A percentile compares a stretch with the other conserved stretches of the same genome.
phyloP scores from a whole-genome alignment of 1,140 invertebrate genomes.

The Nephila pilipes region DNA sequence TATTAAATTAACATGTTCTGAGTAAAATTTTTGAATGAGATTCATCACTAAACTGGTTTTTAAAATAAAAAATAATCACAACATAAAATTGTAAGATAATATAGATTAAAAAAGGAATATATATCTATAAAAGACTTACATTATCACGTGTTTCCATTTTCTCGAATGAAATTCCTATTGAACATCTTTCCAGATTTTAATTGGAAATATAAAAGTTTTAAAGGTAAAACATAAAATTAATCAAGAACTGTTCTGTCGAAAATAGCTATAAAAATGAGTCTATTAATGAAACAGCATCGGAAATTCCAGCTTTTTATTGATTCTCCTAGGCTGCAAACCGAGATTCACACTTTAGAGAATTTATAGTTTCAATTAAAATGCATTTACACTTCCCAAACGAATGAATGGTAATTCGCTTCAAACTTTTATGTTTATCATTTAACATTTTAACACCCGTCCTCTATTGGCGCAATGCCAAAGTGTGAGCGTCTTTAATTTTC shows the following conservation, averaged over 20 bases:
- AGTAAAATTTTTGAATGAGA: too few species aligned
- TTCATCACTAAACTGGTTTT: too few species aligned
- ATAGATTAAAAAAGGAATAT: too few species aligned
- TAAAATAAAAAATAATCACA: too few species aligned
- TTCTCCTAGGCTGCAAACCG: background rate
- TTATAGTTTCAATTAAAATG: conserved; percentile 13
- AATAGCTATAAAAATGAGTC: background rate
- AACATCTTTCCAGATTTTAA: background rate
- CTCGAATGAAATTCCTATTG: too few species aligned
- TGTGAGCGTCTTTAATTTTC: background rate
- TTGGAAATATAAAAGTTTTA: conserved; percentile 8
- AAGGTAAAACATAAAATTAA: background rate
- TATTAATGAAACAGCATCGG: too few species aligned
- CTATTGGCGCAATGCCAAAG: background rate
- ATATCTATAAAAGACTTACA: too few species aligned
- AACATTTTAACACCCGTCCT: background rate
- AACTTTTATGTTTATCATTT: background rate
- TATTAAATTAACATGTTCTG: too few species aligned
- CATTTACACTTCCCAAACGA: background rate
- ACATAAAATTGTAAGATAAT: too few species aligned
- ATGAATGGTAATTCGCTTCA: background rate
- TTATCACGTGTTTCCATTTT: too few species aligned
- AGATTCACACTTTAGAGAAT: background rate
- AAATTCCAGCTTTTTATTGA: conserved; percentile 3
- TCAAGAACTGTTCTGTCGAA: background rate